Evolutionary conservation across 37 sponge, comb jelly and placozoan genomes (phyloP).

Genomic region (Halichondria panicea): DNA sequence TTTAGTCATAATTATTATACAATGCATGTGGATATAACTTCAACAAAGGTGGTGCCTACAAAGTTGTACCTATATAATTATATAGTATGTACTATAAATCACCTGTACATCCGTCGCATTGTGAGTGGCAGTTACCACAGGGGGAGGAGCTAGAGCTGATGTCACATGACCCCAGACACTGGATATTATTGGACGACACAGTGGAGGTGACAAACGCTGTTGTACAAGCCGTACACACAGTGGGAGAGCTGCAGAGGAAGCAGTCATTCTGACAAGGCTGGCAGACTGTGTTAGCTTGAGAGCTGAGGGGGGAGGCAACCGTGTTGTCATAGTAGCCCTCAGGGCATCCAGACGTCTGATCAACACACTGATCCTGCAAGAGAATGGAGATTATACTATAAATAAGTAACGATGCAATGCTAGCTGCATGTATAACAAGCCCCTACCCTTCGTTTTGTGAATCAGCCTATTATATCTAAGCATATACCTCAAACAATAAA

Average conservation of each 20-base stretch:
- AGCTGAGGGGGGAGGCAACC: not conserved
- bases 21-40: too few relatives aligned
- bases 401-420: not conserved
- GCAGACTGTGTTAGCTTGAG: constrained; percentile 7
- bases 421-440: not conserved
- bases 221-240: constrained; percentile 20
- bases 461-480: constrained; percentile 4
- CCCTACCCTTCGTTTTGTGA: not conserved
- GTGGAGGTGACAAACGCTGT: constrained; percentile 1
- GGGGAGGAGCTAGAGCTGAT: not conserved
- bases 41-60: too few relatives aligned
- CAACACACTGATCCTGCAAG: constrained; percentile 8
- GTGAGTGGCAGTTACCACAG: constrained; percentile 13
- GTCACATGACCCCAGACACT: constrained; percentile 6
- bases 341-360: not conserved
- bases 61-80: too few relatives aligned
- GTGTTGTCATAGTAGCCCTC: not conserved
- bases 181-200: not conserved
- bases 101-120: constrained; percentile 19
- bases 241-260: not conserved
- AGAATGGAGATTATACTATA: not conserved
- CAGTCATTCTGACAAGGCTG: constrained; percentile 16
- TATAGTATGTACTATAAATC: too few relatives aligned
- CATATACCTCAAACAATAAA: too few relatives aligned
- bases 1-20: too few relatives aligned